phyloP scores from a whole-genome alignment of 2,113 vertebrate genomes.

The Gallinago jamesoni region DNA sequence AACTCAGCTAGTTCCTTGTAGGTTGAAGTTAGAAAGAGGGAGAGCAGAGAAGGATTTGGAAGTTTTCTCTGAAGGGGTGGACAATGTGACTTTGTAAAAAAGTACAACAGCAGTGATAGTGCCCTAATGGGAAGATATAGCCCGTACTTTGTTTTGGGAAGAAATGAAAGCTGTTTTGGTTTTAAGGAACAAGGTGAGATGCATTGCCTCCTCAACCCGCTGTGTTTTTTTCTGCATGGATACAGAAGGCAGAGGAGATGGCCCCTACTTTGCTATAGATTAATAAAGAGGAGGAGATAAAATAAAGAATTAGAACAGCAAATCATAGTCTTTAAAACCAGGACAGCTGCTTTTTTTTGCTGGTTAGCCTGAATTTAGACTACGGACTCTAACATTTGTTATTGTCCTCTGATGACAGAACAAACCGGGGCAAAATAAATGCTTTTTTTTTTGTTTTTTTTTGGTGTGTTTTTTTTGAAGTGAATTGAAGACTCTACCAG shows the following conservation, averaged over 20 bases:
- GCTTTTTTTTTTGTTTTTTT: background rate
- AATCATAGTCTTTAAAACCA: background rate
- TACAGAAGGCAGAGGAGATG: background rate
- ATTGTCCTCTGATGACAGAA: background rate
- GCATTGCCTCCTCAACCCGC: background rate
- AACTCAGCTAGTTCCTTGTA: background rate
- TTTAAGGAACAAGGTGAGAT: background rate
- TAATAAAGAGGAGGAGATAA: background rate
- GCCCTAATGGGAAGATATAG: background rate
- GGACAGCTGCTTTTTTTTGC: background rate
- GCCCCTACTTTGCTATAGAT: background rate
- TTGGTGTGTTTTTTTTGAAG: background rate
- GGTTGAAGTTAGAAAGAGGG: background rate
- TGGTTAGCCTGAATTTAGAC: background rate
- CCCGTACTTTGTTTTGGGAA: background rate
- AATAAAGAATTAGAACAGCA: background rate
- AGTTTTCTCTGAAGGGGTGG: background rate
- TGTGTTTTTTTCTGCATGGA: background rate
- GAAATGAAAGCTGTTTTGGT: background rate
- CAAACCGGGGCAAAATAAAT: background rate
- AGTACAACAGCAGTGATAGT: background rate
- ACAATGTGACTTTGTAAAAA: slow-evolving; percentile 8
- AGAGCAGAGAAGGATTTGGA: background rate
- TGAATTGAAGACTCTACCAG: background rate
- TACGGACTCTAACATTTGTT: background rate